Evolutionary conservation across 2,797 vertebrate species (phyloP).

Genomic region (Bryconaethiops microstoma): DNA sequence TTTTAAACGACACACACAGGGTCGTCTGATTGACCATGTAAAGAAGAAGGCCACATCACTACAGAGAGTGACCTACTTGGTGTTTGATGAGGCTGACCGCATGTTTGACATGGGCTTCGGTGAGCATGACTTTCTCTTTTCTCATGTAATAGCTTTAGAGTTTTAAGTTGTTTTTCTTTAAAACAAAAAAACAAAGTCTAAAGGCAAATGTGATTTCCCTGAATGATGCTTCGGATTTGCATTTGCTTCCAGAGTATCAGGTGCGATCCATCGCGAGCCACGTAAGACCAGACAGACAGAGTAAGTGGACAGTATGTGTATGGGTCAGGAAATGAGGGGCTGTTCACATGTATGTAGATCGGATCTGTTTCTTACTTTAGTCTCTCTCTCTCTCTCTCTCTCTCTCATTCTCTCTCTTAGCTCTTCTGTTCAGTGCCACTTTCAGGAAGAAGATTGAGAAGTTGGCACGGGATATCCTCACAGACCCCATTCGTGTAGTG

Average conservation of each 20-base stretch:
- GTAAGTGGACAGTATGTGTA: slow-evolving; percentile 75
- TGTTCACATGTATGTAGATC: too few relatives aligned
- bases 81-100: slow-evolving; percentile 98
- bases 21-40: slow-evolving; percentile 97
- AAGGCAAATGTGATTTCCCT: neutral
- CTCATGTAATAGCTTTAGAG: neutral
- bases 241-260: slow-evolving; percentile 87
- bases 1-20: slow-evolving; percentile 71
- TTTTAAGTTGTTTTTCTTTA: neutral
- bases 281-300: slow-evolving; percentile 96
- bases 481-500: slow-evolving; percentile 96
- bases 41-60: slow-evolving; percentile 99
- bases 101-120: slow-evolving; percentile 99
- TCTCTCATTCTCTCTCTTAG: slow-evolving; percentile 63
- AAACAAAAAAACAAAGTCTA: neutral
- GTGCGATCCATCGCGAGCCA: slow-evolving; percentile 95
- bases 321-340: neutral
- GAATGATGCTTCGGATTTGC: neutral
- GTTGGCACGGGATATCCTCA: slow-evolving; percentile 92
- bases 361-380: neutral
- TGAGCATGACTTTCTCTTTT: slow-evolving; percentile 66
- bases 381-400: neutral
- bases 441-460: slow-evolving; percentile 98
- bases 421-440: slow-evolving; percentile 96
- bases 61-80: slow-evolving; percentile 95